phyloP scores from a whole-genome alignment of 1,140 invertebrate species.

The Drosophila lacertosa region DNA sequence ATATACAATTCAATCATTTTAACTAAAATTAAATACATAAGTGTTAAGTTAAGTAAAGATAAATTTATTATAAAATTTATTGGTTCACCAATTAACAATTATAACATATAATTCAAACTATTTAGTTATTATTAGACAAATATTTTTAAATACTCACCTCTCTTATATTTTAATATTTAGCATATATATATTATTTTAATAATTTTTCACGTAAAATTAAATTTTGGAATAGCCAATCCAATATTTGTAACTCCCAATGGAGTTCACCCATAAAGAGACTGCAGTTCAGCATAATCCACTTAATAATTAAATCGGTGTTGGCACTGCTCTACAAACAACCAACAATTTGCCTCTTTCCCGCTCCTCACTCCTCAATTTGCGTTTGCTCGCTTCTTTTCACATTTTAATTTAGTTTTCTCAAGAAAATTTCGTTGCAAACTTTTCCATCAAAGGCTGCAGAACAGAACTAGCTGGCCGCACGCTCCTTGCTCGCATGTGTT shows the following conservation, averaged over 20 bases:
- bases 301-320: conserved; percentile 33
- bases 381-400: conserved; percentile 49
- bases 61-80: too few species aligned
- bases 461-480: not conserved
- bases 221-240: too few species aligned
- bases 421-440: conserved; percentile 75
- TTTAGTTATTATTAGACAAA: too few species aligned
- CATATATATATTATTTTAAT: too few species aligned
- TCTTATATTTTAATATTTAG: too few species aligned
- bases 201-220: too few species aligned
- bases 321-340: conserved; percentile 1
- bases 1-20: too few species aligned
- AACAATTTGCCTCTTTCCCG: not conserved
- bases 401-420: conserved; percentile 80
- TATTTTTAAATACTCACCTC: too few species aligned
- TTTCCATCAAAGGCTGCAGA: conserved; percentile 52
- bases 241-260: not conserved
- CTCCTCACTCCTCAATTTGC: not conserved
- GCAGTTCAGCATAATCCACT: conserved; percentile 15
- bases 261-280: conserved; percentile 5
- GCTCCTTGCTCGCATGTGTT: conserved; percentile 10
- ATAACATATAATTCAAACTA: too few species aligned
- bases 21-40: too few species aligned
- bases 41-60: too few species aligned
- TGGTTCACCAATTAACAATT: too few species aligned